phyloP scores from a whole-genome alignment of 2,113 vertebrate genomes.

The Peromyscus leucopus region DNA sequence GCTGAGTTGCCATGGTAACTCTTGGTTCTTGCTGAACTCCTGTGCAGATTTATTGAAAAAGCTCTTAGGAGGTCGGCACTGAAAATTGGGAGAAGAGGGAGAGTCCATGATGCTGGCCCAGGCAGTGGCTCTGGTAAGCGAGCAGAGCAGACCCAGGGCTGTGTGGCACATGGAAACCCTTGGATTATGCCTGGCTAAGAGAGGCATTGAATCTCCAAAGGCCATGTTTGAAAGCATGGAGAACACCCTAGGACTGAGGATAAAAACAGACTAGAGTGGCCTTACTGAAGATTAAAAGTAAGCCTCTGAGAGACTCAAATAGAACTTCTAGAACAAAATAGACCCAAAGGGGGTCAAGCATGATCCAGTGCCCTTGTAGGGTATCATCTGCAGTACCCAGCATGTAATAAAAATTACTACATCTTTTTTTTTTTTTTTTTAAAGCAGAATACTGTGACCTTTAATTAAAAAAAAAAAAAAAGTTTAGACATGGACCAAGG shows the following conservation, averaged over 20 bases:
- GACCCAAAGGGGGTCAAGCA: neutral
- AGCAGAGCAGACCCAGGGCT: neutral
- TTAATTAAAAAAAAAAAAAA: neutral
- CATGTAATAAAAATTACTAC: neutral
- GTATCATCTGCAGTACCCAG: neutral
- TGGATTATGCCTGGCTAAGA: too few relatives aligned
- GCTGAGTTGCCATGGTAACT: slow-evolving; percentile 82
- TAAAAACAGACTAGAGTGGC: slow-evolving; percentile 3
- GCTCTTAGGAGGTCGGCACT: slow-evolving; percentile 69
- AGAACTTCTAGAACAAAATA: neutral
- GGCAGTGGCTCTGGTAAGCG: neutral
- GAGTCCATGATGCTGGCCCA: neutral
- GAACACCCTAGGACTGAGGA: neutral
- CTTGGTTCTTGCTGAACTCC: slow-evolving; percentile 69
- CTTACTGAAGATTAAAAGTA: neutral
- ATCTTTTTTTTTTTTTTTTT: neutral
- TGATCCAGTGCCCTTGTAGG: neutral
- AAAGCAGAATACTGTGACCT: neutral
- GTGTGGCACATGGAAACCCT: neutral
- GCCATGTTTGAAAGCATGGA: neutral
- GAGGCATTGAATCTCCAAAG: neutral
- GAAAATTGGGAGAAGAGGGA: slow-evolving; percentile 32
- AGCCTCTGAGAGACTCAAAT: neutral
- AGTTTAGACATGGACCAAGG: neutral
- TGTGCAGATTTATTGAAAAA: slow-evolving; percentile 72